phyloP scores from a whole-genome alignment of 2,797 vertebrate species.

The Carduelis carduelis region DNA sequence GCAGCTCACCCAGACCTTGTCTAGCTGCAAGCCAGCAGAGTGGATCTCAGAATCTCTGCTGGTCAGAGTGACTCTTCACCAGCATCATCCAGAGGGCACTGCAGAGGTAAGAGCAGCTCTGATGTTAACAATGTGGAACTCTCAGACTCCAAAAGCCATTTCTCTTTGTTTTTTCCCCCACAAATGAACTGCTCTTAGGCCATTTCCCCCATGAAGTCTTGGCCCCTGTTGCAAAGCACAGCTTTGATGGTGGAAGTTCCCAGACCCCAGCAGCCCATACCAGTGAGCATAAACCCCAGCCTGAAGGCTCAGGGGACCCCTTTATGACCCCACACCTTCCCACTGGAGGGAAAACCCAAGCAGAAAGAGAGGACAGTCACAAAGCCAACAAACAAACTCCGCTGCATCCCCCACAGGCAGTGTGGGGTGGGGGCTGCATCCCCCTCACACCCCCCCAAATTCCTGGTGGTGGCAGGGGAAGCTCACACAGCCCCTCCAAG shows the following conservation, averaged over 20 bases:
- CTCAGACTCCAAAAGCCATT: conserved; percentile 5
- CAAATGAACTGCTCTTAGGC: background rate
- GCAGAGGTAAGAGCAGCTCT: conserved; percentile 16
- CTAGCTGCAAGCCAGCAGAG: no score
- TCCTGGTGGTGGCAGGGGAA: background rate
- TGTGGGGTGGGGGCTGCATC: fast-evolving
- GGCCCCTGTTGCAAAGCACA: background rate
- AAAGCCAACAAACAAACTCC: background rate
- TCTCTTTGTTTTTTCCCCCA: background rate
- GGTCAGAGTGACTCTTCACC: background rate
- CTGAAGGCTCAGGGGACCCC: background rate
- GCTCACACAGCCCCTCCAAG: background rate
- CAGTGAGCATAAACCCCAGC: background rate
- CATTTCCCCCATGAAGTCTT: background rate
- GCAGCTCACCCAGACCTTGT: no score
- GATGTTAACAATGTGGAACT: background rate
- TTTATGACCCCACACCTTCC: background rate
- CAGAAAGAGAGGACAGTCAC: background rate
- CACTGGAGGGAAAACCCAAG: background rate
- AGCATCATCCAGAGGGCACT: background rate
- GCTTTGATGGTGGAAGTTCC: background rate
- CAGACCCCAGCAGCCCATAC: background rate
- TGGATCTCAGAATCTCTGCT: no score
- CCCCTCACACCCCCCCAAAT: background rate
- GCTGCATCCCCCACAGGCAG: background rate